Percentiles rank a stretch among this genome's conserved stretches.
Evolutionary conservation across 1,140 invertebrate species (phyloP).

Genomic region (Solenopsis invicta): DNA sequence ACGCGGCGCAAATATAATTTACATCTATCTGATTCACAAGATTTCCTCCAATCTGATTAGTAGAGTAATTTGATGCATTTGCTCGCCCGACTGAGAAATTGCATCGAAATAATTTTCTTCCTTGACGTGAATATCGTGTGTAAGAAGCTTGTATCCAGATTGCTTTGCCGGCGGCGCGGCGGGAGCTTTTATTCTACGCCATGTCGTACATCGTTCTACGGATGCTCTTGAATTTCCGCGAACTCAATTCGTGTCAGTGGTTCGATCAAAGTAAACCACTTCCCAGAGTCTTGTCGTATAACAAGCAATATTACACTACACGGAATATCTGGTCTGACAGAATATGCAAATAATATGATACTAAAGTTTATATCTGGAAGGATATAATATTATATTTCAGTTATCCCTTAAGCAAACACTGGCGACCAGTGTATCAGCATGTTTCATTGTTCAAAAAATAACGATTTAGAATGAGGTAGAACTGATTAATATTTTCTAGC

Average conservation of each 20-base stretch:
- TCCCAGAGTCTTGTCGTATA: slow-evolving; percentile 3
- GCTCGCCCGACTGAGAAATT: neutral
- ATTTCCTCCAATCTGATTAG: slow-evolving; percentile 14
- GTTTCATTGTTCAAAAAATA: slow-evolving; percentile 17
- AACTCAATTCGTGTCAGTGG: slow-evolving; percentile 78
- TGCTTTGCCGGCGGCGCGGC: neutral
- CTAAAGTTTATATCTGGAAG: neutral
- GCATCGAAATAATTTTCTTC: slow-evolving; percentile 20
- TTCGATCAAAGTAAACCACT: slow-evolving; percentile 47
- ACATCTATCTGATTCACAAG: neutral
- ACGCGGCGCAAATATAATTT: neutral
- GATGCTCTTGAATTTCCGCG: slow-evolving; percentile 60
- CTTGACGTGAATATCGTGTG: neutral
- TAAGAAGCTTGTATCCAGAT: slow-evolving; percentile 13
- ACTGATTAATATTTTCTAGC: neutral
- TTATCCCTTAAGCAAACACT: neutral
- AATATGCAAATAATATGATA: neutral
- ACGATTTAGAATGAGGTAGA: neutral
- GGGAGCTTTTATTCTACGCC: slow-evolving; percentile 16
- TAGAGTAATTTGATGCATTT: neutral
- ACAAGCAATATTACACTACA: neutral
- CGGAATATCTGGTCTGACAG: neutral
- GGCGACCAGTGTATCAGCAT: neutral
- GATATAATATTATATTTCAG: neutral
- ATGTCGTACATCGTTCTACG: neutral